phyloP scores from a whole-genome alignment of 2,888 invertebrate genomes.

The Rosalia funebris region DNA sequence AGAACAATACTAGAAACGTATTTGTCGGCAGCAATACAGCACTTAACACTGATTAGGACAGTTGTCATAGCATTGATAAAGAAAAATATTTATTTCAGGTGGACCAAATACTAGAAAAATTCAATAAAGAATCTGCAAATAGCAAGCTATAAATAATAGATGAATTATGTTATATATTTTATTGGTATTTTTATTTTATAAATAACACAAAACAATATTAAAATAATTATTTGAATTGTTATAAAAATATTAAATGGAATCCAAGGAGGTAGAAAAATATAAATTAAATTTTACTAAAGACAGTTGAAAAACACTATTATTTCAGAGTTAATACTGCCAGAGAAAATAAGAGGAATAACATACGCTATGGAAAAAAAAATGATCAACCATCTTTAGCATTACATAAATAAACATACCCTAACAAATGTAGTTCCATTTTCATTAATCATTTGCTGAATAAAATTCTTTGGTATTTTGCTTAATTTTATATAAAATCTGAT shows the following conservation, averaged over 20 bases:
- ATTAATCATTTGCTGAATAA: background rate
- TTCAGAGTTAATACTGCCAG: background rate
- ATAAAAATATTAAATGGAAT: constrained; percentile 25
- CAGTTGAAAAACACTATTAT: background rate
- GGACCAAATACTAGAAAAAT: constrained; percentile 33
- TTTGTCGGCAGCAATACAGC: too few species aligned
- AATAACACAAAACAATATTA: constrained; percentile 25
- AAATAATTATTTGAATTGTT: constrained; percentile 30
- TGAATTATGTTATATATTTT: constrained; percentile 23
- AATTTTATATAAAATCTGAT: constrained; percentile 32
- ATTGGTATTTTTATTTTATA: constrained; percentile 32
- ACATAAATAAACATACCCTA: constrained; percentile 13
- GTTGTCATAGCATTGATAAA: too few species aligned
- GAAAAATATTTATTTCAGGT: constrained; percentile 37
- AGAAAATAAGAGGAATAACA: background rate
- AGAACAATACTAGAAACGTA: too few species aligned
- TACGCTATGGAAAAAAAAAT: background rate
- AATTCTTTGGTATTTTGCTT: constrained; percentile 42
- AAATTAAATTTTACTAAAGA: constrained; percentile 17
- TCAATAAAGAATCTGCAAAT: constrained; percentile 12
- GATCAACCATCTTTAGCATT: constrained; percentile 12
- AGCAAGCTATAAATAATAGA: constrained; percentile 4
- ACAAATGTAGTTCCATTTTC: constrained; percentile 21
- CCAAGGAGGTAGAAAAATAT: constrained; percentile 24
- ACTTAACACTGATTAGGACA: too few species aligned